These are phyloP conservation scores for Dasypus novemcinctus DNA, from an alignment of 2,113 vertebrate genomes.

Conservation along the genomic window DNA sequence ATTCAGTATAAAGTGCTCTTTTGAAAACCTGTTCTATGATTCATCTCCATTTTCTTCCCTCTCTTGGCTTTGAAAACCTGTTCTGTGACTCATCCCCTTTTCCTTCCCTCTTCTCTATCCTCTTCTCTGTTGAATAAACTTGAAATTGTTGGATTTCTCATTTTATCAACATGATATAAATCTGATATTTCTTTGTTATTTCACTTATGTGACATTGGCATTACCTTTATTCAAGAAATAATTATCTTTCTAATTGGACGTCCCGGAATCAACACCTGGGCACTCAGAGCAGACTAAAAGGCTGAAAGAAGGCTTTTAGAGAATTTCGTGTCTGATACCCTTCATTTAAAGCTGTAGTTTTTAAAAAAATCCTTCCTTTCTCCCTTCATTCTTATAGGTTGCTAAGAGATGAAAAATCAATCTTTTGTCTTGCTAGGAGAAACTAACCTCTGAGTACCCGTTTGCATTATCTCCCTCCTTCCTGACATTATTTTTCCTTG, in stretches of 20 bases:
- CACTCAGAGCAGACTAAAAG: background rate
- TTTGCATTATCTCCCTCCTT: background rate
- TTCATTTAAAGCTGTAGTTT: background rate
- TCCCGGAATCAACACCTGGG: background rate
- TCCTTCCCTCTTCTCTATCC: background rate
- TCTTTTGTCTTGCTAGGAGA: slow-evolving; percentile 20
- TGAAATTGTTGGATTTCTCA: background rate
- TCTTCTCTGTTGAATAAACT: background rate
- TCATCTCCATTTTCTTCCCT: too few relatives aligned
- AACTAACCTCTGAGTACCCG: slow-evolving; percentile 18
- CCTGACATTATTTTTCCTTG: slow-evolving; percentile 5
- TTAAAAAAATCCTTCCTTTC: slow-evolving; percentile 38
- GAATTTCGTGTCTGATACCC: background rate
- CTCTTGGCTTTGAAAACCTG: background rate
- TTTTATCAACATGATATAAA: background rate
- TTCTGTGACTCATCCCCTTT: background rate
- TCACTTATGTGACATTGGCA: background rate
- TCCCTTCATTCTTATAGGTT: background rate
- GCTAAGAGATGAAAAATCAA: slow-evolving; percentile 38
- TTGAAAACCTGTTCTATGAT: slow-evolving; percentile 13
- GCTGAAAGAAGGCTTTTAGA: background rate
- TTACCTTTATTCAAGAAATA: slow-evolving; percentile 38
- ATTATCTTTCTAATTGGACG: slow-evolving; percentile 13
- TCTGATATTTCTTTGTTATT: background rate
- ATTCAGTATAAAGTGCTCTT: background rate